phyloP scores from a whole-genome alignment of 2,888 invertebrate species.

The Hipparchia semele region DNA sequence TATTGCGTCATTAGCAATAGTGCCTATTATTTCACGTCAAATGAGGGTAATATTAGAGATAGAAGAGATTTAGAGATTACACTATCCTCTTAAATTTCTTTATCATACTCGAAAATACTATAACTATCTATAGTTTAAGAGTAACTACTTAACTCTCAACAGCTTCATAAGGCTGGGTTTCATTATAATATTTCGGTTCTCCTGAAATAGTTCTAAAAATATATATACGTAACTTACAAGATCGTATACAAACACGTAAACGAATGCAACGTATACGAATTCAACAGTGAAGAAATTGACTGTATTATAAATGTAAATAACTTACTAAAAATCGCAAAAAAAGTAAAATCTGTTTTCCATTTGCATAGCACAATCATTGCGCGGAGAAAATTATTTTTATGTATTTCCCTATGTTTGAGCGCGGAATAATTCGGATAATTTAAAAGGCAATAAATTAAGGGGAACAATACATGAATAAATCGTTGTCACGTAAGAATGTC shows the following conservation, averaged over 20 bases:
- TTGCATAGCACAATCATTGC: slow-evolving; percentile 33
- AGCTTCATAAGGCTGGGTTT: no score
- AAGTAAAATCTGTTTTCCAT: slow-evolving; percentile 29
- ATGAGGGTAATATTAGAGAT: not conserved
- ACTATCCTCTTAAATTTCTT: no score
- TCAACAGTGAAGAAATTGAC: no score
- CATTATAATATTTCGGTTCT: no score
- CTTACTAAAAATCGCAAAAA: not conserved
- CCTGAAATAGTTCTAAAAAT: no score
- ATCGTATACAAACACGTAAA: no score
- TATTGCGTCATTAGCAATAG: slow-evolving; percentile 16
- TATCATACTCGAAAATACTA: no score
- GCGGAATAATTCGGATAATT: slow-evolving; percentile 68
- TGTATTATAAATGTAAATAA: no score
- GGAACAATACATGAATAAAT: slow-evolving; percentile 81
- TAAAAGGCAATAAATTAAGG: slow-evolving; percentile 74
- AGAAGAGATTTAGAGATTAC: not conserved
- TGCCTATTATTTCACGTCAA: slow-evolving; percentile 10
- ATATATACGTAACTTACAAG: no score
- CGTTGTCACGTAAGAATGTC: slow-evolving; percentile 82
- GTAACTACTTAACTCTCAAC: no score
- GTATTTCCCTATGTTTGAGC: slow-evolving; percentile 48
- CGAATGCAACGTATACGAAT: no score
- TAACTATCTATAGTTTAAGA: no score
- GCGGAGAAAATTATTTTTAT: slow-evolving; percentile 52